A percentile compares a stretch with the other conserved stretches of the same genome.
Conservation (phyloP, 1,140 invertebrate species). For the Mamestra configurata region DNA sequence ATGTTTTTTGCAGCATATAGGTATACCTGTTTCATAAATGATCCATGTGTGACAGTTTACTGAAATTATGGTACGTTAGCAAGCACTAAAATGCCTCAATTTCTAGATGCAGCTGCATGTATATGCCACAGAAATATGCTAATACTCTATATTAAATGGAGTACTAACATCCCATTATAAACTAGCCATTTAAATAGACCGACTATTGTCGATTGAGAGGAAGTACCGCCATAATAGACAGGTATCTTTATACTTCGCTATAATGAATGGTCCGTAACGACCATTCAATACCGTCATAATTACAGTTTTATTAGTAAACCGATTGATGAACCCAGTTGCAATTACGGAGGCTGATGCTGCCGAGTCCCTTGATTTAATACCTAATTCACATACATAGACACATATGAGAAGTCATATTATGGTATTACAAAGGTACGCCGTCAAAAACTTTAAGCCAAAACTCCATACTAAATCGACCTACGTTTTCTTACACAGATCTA, state of each 20-base stretch:
- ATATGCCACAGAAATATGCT: too few relatives aligned
- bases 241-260: neutral
- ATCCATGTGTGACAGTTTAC: too few relatives aligned
- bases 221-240: neutral
- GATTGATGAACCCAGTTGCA: neutral
- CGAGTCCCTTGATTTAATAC: too few relatives aligned
- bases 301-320: neutral
- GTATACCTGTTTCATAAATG: neutral
- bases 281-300: neutral
- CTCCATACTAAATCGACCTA: too few relatives aligned
- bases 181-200: neutral
- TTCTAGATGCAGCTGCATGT: too few relatives aligned
- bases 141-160: neutral
- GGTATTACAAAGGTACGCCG: too few relatives aligned
- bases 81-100: too few relatives aligned
- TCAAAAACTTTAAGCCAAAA: too few relatives aligned
- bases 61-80: too few relatives aligned
- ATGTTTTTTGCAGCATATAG: neutral
- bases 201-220: neutral
- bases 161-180: neutral
- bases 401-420: too few relatives aligned
- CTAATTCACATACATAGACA: too few relatives aligned
- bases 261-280: constrained; percentile 4
- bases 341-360: neutral
- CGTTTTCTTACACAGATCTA: too few relatives aligned